These are phyloP conservation scores for Merops nubicus DNA, from an alignment of 2,113 vertebrate species.

Conservation along the genomic window DNA sequence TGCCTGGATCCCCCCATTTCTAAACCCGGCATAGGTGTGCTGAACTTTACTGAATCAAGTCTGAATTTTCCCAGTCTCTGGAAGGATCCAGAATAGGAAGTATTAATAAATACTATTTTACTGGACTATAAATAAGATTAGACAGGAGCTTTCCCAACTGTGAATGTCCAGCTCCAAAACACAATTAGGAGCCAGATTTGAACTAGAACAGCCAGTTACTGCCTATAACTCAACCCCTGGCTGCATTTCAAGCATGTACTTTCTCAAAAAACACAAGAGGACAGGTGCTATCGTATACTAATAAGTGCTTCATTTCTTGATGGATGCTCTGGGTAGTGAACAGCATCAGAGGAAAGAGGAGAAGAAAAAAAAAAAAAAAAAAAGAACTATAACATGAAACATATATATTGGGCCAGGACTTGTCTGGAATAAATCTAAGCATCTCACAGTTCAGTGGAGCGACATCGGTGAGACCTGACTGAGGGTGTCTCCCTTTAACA, in stretches of 20 bases:
- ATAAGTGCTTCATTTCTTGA: constrained; percentile 10
- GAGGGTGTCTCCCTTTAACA: neutral
- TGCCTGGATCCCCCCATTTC: neutral
- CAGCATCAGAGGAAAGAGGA: neutral
- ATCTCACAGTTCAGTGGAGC: constrained; percentile 13
- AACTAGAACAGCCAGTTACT: neutral
- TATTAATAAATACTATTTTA: neutral
- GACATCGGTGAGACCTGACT: neutral
- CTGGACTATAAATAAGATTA: neutral
- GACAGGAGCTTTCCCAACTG: neutral
- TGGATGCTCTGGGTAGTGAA: neutral
- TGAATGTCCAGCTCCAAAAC: neutral
- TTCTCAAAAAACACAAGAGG: constrained; percentile 24
- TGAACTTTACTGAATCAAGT: neutral
- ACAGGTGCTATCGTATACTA: neutral
- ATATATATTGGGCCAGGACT: neutral
- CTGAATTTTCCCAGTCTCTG: neutral
- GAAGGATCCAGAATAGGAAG: neutral
- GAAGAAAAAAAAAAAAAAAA: neutral
- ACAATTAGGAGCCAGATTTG: neutral
- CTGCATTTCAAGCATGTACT: neutral
- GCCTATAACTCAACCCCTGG: neutral
- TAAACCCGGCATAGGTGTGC: neutral
- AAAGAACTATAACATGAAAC: neutral
- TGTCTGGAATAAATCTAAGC: constrained; percentile 17